Base-by-base conservation (phyloP, 2,113 vertebrate species). In the Chionomys nivalis region DNA sequence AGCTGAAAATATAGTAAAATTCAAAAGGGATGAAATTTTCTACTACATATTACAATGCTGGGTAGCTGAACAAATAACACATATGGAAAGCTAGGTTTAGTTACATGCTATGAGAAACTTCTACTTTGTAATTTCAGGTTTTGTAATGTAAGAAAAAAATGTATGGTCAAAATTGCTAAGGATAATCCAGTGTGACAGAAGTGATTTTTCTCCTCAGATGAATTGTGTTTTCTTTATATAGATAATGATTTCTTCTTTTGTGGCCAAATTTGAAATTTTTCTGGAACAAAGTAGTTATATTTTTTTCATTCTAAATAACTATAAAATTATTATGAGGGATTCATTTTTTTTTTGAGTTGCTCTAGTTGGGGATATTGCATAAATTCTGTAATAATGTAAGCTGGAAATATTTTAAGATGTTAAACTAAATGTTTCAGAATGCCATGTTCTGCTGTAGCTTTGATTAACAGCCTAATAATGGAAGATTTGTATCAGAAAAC, bases 361-460 rank as follows among this genome's bases (percentile, higher is more conserved):
- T 88, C 33, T 13, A 75, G 2, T 83, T 55, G 7, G 47, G 28
- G 10, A 65, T 19, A 21, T 66, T 2, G 31, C 39, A 61, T 49
- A 55, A 63, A 65, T 87, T 87, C n/a, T 90, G 28, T 5, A 49
- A 66, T 42, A 21, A 68, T 63, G 5, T 58, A 21, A 44, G 6
- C 6, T 66, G 0, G 5, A 95, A 61, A 83, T 1, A 79, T 81
- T 79, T 90, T 58, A 94, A 94, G 42, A 66, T 13, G 4, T 68
- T 86, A 26, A 77, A 79, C 21, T 77, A 82, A 61, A 65, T 82
- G 5, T 89, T 72, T 90, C 14, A 75, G 44, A 4, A 91, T 61
- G 5, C 39, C 47, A 42, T 8, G 0, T 23, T 11, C 11, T 7
- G 2, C 1, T 52, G 0, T 24, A 24, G 61, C 28, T 76, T 63